Conservation (phyloP, 2,797 vertebrate species). For the Catamblyrhynchus diadema region DNA sequence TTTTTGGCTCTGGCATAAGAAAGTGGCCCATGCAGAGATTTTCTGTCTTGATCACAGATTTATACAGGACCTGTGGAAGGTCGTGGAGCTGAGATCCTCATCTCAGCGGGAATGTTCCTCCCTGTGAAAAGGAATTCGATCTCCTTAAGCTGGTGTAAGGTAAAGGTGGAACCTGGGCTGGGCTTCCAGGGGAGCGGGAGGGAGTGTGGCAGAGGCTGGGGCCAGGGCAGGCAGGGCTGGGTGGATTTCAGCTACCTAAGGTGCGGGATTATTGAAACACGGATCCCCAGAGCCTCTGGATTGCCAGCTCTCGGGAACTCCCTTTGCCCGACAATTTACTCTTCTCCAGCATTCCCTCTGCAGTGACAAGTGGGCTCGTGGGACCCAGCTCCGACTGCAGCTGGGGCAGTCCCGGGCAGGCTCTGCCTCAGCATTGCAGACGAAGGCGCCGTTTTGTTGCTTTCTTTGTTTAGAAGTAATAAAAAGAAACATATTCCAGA, state of each 20-base stretch:
- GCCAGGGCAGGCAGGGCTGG: not conserved
- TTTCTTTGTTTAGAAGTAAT: not conserved
- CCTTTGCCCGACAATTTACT: not conserved
- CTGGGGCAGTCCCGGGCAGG: not conserved
- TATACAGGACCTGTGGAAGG: rapidly evolving
- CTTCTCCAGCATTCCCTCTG: not conserved
- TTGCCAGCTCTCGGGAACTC: not conserved
- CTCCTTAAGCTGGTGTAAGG: not conserved
- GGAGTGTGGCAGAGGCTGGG: not conserved
- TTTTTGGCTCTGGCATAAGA: not conserved
- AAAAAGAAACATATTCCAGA: not conserved
- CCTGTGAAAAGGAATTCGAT: not conserved
- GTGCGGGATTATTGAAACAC: not conserved
- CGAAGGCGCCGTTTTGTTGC: not conserved
- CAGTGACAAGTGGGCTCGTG: not conserved
- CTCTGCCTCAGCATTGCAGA: not conserved
- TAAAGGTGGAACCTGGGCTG: not conserved
- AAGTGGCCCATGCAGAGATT: not conserved
- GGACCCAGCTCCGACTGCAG: not conserved
- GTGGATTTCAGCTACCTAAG: not conserved
- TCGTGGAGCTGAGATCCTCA: not conserved
- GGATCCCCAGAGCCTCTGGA: not conserved
- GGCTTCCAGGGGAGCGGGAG: not conserved
- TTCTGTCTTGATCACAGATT: not conserved
- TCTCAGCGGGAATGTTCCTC: not conserved